A percentile compares a stretch with the other conserved stretches of the same genome.
Conservation (phyloP, 2,888 invertebrate genomes). For the Ectobius pallidus region DNA sequence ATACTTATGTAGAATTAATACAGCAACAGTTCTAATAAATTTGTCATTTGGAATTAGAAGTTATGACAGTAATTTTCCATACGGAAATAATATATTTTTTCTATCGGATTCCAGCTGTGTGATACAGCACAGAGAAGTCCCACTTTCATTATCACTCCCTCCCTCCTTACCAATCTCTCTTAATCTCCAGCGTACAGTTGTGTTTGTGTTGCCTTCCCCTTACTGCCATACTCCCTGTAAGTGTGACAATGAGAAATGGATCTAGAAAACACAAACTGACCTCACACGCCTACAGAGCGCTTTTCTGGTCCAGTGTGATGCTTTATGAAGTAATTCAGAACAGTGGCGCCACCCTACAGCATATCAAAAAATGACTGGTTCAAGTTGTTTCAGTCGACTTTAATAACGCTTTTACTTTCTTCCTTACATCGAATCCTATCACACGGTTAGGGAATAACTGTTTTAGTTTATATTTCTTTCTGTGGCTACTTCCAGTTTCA, state of each 20-base stretch:
- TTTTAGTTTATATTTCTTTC: neutral
- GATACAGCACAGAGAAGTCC: too few relatives aligned
- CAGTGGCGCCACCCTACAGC: neutral
- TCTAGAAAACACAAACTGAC: neutral
- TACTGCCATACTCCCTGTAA: neutral
- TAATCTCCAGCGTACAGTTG: neutral
- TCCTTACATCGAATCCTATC: neutral
- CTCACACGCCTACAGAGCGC: neutral
- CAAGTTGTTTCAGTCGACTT: neutral
- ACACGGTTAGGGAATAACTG: neutral
- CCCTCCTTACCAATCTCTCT: neutral
- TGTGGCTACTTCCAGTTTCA: neutral
- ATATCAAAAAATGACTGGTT: neutral
- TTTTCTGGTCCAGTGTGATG: neutral
- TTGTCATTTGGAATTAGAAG: too few relatives aligned
- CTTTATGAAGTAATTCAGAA: neutral
- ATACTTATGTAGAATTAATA: too few relatives aligned
- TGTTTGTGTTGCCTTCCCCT: neutral
- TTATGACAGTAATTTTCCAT: too few relatives aligned
- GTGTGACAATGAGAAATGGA: constrained; percentile 2
- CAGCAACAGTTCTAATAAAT: too few relatives aligned
- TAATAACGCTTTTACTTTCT: neutral
- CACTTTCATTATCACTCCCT: neutral
- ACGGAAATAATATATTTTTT: too few relatives aligned
- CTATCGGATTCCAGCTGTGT: too few relatives aligned